phyloP scores from a whole-genome alignment of 1,140 invertebrate genomes.

The Caligus rogercresseyi region DNA sequence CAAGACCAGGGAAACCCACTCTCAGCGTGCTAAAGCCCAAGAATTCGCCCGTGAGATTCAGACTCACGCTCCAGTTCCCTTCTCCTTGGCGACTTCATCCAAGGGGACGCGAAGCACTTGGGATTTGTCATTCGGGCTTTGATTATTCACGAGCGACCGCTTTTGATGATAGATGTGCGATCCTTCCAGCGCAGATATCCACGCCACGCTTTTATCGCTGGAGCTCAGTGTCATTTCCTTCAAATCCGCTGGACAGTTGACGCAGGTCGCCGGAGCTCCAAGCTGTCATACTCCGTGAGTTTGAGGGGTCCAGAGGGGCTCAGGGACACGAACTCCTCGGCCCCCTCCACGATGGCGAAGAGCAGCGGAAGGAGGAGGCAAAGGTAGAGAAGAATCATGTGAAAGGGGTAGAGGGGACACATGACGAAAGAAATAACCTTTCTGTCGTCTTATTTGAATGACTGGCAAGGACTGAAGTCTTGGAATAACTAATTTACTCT shows the following conservation, averaged over 20 bases:
- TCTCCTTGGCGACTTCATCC: constrained; percentile 19
- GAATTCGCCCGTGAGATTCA: constrained; percentile 41
- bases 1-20: constrained; percentile 30
- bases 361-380: constrained; percentile 35
- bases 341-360: constrained; percentile 33
- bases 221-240: constrained; percentile 23
- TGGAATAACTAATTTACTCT: too few species aligned
- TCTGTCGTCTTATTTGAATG: too few species aligned
- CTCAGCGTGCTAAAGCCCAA: constrained; percentile 37
- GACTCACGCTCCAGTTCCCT: constrained; percentile 29
- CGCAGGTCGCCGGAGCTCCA: constrained; percentile 22
- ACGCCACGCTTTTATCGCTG: constrained; percentile 18
- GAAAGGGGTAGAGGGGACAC: constrained; percentile 43
- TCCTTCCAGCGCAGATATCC: constrained; percentile 13
- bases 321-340: constrained; percentile 22
- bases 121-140: not conserved
- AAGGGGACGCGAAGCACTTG: not conserved
- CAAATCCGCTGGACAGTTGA: constrained; percentile 1
- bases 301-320: constrained; percentile 10
- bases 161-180: constrained; percentile 15
- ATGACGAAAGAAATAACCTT: too few species aligned
- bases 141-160: constrained; percentile 6
- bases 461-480: too few species aligned
- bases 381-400: constrained; percentile 37
- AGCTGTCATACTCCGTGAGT: constrained; percentile 22